Percentiles rank a stretch among this genome's conserved stretches.
phyloP scores from a whole-genome alignment of 2,888 invertebrate genomes.

The Metallyticus violacea region DNA sequence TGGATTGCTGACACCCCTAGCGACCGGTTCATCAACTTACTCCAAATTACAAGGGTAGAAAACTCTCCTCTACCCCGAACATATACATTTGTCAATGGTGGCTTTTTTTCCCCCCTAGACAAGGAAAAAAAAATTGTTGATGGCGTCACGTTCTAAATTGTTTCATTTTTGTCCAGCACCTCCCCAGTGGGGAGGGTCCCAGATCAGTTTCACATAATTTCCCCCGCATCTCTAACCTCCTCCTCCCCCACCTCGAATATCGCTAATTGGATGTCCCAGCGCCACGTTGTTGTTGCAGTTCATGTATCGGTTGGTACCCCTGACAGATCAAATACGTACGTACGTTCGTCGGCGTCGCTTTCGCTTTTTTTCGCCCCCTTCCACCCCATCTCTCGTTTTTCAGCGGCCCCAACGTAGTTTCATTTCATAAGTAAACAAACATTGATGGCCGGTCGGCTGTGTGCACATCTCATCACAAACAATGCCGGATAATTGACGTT shows the following conservation, averaged over 20 bases:
- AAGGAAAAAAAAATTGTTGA: not conserved
- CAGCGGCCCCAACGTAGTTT: not conserved
- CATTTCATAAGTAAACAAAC: conserved; percentile 21
- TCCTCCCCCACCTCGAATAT: too few species aligned
- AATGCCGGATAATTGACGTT: conserved; percentile 17
- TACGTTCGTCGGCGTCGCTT: too few species aligned
- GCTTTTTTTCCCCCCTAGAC: not conserved
- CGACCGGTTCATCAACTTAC: not conserved
- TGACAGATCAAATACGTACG: conserved; percentile 13
- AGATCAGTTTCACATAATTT: not conserved
- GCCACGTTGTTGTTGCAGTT: not conserved
- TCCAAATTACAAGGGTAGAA: not conserved
- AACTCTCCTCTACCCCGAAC: not conserved
- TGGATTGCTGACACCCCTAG: not conserved
- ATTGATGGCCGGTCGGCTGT: conserved; percentile 1
- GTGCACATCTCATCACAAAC: conserved; percentile 6
- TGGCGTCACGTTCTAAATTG: conserved; percentile 5
- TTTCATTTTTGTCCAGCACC: not conserved
- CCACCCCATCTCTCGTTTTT: not conserved
- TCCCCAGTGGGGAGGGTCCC: not conserved
- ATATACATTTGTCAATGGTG: not conserved
- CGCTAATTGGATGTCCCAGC: not conserved
- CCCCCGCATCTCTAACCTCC: too few species aligned
- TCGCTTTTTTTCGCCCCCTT: not conserved
- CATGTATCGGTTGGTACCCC: not conserved